Base-by-base conservation (phyloP, 2,888 invertebrate genomes). In the Busseola fusca region DNA sequence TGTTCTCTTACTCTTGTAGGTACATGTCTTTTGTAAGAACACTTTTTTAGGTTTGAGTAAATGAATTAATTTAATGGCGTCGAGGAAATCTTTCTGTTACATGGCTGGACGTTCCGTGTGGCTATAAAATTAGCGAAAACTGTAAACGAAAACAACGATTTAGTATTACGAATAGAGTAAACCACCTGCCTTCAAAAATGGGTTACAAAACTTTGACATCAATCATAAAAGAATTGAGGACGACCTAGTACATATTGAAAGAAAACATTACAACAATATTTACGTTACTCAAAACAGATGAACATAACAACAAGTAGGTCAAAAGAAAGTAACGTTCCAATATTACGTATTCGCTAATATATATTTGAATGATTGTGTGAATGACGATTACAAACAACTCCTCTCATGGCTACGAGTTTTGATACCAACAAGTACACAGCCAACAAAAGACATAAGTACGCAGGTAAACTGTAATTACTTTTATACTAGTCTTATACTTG, bases 281-380 rank as follows among this genome's bases (percentile, higher is more conserved):
- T 76, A 76, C n/a, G 37, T 76, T 60, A 76, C 60, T 50, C 69
- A 64, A 45, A 69, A 45, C 45, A 69, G 58, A 63, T 70, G 40
- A 65, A 59, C 48, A 66, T 60, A 12, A 50, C 34, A 40, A 64
- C n/a, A 84, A 84, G 81, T 87, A 83, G 86, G 84, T 71, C 83
- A 77, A 85, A 87, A 86, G 89, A 89, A 89, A 89, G 89, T 87
- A 84, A 76, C 59, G 69, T 76, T 69, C 63, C 30, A 74, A 70
- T 76, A 81, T 83, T 81, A 69, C 68, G 77, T 69, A 77, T 72
- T 72, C 72, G 71, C 74, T 78, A 81, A 80, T 76, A 76, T 58
- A 72, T 76, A 73, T 74, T 78, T 78, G 76, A 71, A 66, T 65
- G 57, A 73, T 78, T 80, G 74, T 82, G 79, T 74, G 74, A 84